These are phyloP conservation scores for Cephalopterus ornatus DNA, from an alignment of 2,113 vertebrate species.

Conservation along the genomic window DNA sequence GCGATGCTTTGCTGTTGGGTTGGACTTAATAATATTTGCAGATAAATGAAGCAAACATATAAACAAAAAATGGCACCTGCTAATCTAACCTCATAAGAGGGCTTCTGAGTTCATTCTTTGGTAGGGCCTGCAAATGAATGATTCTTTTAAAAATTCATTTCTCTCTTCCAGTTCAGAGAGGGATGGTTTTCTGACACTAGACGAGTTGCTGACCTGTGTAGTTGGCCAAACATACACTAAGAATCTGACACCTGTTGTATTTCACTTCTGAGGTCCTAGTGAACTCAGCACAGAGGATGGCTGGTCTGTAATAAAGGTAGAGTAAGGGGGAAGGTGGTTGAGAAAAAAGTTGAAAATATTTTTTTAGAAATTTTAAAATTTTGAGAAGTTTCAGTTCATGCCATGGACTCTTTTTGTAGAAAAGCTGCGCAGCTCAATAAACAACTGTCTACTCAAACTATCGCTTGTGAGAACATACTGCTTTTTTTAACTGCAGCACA, in stretches of 20 bases:
- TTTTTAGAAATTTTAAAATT: neutral
- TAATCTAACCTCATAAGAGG: neutral
- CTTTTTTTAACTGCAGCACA: slow-evolving; percentile 40
- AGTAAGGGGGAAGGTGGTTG: neutral
- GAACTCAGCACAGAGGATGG: neutral
- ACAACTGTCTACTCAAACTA: slow-evolving; percentile 30
- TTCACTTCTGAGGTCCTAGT: neutral
- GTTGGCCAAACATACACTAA: neutral
- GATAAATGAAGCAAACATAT: neutral
- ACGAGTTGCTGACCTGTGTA: neutral
- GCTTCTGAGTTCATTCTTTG: neutral
- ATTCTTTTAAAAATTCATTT: neutral
- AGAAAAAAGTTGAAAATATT: neutral
- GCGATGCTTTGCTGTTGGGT: neutral
- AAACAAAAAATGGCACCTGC: neutral
- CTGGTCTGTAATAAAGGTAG: neutral
- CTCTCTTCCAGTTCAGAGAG: neutral
- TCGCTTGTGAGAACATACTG: neutral
- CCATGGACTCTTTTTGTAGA: neutral
- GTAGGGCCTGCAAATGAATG: neutral
- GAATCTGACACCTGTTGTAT: neutral
- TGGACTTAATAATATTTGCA: neutral
- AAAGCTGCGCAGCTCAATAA: neutral
- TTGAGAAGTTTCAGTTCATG: neutral
- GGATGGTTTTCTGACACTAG: neutral